These are phyloP conservation scores for Doryteuthis pealeii DNA, from an alignment of 1,140 invertebrate species.

Conservation along the genomic window DNA sequence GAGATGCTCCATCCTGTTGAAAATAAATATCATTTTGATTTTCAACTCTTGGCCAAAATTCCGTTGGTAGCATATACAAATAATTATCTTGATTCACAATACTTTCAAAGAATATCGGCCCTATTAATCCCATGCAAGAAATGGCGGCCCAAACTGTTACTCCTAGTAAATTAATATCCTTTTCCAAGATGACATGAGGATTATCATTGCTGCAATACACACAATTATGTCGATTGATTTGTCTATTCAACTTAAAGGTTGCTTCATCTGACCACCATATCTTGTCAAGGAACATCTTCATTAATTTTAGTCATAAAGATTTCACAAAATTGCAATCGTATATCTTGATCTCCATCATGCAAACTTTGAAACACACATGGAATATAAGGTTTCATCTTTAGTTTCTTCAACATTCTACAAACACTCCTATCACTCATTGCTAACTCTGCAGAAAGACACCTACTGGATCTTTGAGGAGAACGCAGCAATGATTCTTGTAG, in stretches of 20 bases:
- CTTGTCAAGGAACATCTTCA: conserved; percentile 5
- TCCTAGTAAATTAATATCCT: conserved; percentile 4
- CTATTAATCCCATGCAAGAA: conserved; percentile 9
- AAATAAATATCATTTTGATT: too few relatives aligned
- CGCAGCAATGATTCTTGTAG: conserved; percentile 8
- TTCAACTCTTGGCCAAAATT: too few relatives aligned
- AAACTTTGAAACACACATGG: not conserved
- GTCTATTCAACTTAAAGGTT: conserved; percentile 12
- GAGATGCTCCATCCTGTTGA: too few relatives aligned
- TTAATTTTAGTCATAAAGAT: conserved; percentile 4
- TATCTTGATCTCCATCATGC: conserved; percentile 13
- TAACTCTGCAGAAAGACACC: not conserved
- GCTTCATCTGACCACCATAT: conserved; percentile 16
- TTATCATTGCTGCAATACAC: conserved; percentile 2
- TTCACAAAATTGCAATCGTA: not conserved
- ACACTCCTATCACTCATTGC: not conserved
- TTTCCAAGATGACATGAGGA: not conserved
- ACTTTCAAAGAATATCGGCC: conserved; percentile 3
- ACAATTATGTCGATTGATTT: conserved; percentile 11
- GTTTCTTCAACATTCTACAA: too few relatives aligned
- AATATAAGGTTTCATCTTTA: conserved; percentile 11
- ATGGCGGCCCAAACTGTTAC: too few relatives aligned
- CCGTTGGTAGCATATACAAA: not conserved
- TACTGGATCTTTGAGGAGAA: conserved; percentile 4
- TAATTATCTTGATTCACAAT: conserved; percentile 13